Conservation (phyloP, 2,888 invertebrate genomes). For the Eubasilissa splendida region DNA sequence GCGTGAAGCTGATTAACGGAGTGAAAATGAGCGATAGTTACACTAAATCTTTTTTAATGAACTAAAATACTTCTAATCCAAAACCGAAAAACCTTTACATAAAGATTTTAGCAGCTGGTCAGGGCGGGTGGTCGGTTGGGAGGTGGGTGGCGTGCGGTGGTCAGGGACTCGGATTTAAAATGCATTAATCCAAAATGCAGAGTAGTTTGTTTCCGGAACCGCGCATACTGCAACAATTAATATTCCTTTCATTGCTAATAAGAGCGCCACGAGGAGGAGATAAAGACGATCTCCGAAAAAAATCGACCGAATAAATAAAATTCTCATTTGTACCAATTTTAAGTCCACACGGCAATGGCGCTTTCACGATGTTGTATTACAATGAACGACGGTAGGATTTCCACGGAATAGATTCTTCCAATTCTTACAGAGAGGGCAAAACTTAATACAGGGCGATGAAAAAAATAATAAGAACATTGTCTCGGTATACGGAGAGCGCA, state of each 20-base stretch:
- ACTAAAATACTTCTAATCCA: too few species aligned
- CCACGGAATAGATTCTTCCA: slow-evolving; percentile 30
- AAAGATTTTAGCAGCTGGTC: too few species aligned
- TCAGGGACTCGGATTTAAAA: slow-evolving; percentile 7
- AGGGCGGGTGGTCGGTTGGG: too few species aligned
- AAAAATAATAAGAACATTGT: slow-evolving; percentile 49
- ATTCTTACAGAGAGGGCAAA: slow-evolving; percentile 24
- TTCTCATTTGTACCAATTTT: not conserved
- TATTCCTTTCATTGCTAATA: too few species aligned
- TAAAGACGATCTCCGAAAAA: too few species aligned
- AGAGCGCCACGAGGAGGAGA: too few species aligned
- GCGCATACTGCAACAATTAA: not conserved
- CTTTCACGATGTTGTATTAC: not conserved
- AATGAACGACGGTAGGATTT: slow-evolving; percentile 12
- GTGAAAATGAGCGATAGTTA: too few species aligned
- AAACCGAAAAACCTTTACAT: too few species aligned
- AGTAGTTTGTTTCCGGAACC: not conserved
- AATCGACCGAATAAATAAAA: too few species aligned
- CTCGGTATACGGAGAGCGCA: slow-evolving; percentile 51
- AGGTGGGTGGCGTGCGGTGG: not conserved
- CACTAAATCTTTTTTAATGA: too few species aligned
- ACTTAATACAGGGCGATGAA: slow-evolving; percentile 49
- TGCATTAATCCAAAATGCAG: slow-evolving; percentile 7
- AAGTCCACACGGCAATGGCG: slow-evolving; percentile 18
- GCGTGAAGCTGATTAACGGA: too few species aligned